Conservation (phyloP, 64 coral and sea anemone species). For the Acropora yongei region DNA sequence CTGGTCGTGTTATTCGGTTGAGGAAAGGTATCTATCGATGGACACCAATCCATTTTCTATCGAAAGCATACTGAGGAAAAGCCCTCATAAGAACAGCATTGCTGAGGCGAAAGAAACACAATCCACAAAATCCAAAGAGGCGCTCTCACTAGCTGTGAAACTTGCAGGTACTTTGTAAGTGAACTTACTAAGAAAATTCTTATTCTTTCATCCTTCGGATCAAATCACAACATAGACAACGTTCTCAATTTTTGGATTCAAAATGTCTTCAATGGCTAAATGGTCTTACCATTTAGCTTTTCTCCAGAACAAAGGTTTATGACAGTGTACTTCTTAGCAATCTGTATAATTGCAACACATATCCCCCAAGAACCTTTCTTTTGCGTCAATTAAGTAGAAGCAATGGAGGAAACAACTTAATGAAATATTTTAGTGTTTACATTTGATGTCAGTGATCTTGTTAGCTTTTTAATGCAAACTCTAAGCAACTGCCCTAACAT, state of each 20-base stretch:
- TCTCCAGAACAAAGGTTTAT: no score
- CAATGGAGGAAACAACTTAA: neutral
- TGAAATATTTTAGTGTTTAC: neutral
- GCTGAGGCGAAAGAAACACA: constrained; percentile 38
- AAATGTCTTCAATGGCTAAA: neutral
- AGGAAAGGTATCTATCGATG: neutral
- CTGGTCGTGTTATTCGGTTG: neutral
- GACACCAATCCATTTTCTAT: constrained; percentile 73
- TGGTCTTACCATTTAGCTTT: no score
- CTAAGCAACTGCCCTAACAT: neutral
- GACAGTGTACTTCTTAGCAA: neutral
- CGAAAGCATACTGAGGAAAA: constrained; percentile 67
- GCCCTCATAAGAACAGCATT: neutral
- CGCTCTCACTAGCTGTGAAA: constrained; percentile 66
- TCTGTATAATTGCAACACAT: neutral
- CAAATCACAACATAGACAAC: no score
- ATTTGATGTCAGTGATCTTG: constrained; percentile 11
- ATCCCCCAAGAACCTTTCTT: no score
- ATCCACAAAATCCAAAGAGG: constrained; percentile 45
- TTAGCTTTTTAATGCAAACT: neutral
- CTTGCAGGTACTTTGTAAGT: constrained; percentile 59
- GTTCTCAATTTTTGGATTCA: neutral
- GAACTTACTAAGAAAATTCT: neutral
- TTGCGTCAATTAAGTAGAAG: no score
- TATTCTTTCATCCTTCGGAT: no score